These are phyloP conservation scores for Cyanoderma ruficeps DNA, from an alignment of 2,113 vertebrate genomes.

Conservation along the genomic window DNA sequence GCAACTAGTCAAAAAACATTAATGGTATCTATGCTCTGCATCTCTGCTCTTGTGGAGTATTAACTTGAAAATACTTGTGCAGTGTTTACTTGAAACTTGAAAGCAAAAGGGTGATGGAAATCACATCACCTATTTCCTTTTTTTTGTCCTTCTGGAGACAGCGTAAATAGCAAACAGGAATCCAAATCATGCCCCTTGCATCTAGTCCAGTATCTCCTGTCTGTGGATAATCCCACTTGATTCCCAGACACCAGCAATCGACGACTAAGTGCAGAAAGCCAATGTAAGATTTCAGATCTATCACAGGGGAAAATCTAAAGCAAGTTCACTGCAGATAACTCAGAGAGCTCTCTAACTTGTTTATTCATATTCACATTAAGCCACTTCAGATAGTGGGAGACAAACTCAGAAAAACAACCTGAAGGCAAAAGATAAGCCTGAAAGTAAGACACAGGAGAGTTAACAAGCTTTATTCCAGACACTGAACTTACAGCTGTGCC, in stretches of 20 bases:
- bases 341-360: not conserved
- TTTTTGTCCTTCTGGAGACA: not conserved
- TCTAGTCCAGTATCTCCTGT: not conserved
- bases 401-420: not conserved
- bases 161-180: not conserved
- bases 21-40: not conserved
- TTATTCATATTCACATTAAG: not conserved
- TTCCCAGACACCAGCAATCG: not conserved
- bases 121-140: not conserved
- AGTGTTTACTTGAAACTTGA: not conserved
- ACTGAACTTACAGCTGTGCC: not conserved
- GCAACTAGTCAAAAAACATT: not conserved
- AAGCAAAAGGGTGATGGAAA: not conserved
- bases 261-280: not conserved
- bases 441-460: not conserved
- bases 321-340: not conserved
- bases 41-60: not conserved
- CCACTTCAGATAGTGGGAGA: not conserved
- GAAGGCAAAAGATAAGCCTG: slow-evolving; percentile 1
- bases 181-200: not conserved
- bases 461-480: not conserved
- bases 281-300: not conserved
- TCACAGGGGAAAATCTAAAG: not conserved
- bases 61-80: not conserved
- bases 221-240: not conserved